Base-by-base conservation (phyloP, 2,888 invertebrate species). In the Chorisops tibialis region DNA sequence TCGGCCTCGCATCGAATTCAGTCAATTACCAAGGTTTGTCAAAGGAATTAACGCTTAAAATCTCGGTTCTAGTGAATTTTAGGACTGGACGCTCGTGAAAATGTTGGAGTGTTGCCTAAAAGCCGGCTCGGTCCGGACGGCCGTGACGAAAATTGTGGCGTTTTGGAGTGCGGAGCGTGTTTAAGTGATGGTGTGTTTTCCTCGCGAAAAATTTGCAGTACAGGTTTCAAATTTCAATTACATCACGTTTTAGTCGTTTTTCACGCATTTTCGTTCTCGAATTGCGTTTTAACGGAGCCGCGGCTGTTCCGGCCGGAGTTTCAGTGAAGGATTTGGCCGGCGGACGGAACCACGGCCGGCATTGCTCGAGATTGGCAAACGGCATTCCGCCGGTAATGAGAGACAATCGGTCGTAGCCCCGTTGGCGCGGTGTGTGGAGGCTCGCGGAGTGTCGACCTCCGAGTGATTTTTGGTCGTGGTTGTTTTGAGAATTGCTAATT, bases 171-270 rank as follows among this genome's bases (percentile, higher is more conserved):
- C 22, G 9, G 48, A 6, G 19, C 4, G 24, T n/a, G n/a, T n/a
- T n/a, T n/a, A n/a, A n/a, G n/a, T n/a, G n/a, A n/a, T n/a, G n/a
- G n/a, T n/a, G n/a, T n/a, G n/a, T n/a, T n/a, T n/a, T n/a, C n/a
- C 12, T 48, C 30, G 49, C 30, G 7, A 18, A 3, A n/a, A 14
- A 14, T 9, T 2, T 45, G 16, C 49, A 22, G 14, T 12, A 4
- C 18, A 18, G 50, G 39, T 52, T 38, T 39, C 37, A 21, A 7
- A 39, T 21, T 52, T 45, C 14, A 56, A 56, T 56, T 56, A 56
- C 56, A 56, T 45, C 56, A 56, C 56, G 56, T 52, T 19, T 21
- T 3, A 38, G 30, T 30, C 2, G 9, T 5, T 30, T 30, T 30
- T 7, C 30, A 30, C 2, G 30, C 5, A 30, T 2, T 30, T 39